Conservation (phyloP, 2,113 vertebrate species). For the Dissostichus mawsoni region DNA sequence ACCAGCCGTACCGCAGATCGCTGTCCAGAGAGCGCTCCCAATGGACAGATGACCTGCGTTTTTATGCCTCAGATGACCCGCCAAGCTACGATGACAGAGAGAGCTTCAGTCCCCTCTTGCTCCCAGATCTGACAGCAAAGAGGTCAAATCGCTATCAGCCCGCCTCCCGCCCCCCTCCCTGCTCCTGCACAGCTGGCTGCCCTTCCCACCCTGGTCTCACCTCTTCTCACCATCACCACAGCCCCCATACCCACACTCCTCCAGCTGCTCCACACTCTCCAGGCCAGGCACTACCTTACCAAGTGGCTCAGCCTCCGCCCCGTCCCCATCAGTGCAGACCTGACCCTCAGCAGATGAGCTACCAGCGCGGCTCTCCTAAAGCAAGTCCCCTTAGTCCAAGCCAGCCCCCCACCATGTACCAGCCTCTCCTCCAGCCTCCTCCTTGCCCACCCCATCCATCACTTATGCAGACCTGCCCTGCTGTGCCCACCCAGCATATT, state of each 20-base stretch:
- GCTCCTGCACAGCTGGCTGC: slow-evolving; percentile 75
- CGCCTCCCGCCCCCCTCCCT: slow-evolving; percentile 71
- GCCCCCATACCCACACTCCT: slow-evolving; percentile 76
- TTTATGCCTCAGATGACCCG: slow-evolving; percentile 84
- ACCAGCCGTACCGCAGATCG: slow-evolving; percentile 53
- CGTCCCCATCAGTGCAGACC: slow-evolving; percentile 77
- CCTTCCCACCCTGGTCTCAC: slow-evolving; percentile 66
- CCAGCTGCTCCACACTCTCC: slow-evolving; percentile 72
- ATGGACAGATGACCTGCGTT: slow-evolving; percentile 64
- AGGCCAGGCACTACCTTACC: slow-evolving; percentile 66
- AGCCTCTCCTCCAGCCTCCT: slow-evolving; percentile 76
- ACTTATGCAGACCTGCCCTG: slow-evolving; percentile 71
- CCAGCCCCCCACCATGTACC: slow-evolving; percentile 76
- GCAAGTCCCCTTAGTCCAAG: slow-evolving; percentile 63
- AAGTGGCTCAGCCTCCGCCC: slow-evolving; percentile 63
- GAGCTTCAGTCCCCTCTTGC: slow-evolving; percentile 82
- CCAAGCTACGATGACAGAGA: slow-evolving; percentile 87
- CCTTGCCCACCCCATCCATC: slow-evolving; percentile 71
- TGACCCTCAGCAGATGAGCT: slow-evolving; percentile 73
- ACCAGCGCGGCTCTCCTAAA: slow-evolving; percentile 76
- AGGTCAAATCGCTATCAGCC: slow-evolving; percentile 75
- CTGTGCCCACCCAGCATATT: slow-evolving; percentile 65
- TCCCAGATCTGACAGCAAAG: slow-evolving; percentile 75
- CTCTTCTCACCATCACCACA: slow-evolving; percentile 70
- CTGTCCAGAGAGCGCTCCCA: slow-evolving; percentile 58